Evolutionary conservation across 2,888 invertebrate species (phyloP).

Genomic region (Nomada goodeniana): DNA sequence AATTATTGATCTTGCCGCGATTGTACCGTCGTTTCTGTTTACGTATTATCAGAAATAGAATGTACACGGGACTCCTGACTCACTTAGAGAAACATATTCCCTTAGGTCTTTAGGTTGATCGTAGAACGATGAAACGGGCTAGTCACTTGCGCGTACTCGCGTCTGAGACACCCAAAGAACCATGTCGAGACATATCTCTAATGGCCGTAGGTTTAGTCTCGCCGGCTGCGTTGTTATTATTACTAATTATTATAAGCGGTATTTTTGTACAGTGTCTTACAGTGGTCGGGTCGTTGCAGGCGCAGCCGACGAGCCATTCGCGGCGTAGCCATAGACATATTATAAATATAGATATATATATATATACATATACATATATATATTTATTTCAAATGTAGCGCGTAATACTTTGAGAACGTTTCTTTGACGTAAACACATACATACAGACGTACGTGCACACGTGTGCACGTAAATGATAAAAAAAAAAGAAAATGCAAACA

Average conservation of each 20-base stretch:
- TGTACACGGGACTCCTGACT: conserved; percentile 55
- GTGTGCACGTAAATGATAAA: background rate
- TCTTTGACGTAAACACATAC: conserved; percentile 8
- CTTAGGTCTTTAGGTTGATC: conserved; percentile 45
- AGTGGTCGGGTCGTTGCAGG: conserved; percentile 78
- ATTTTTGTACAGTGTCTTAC: conserved; percentile 83
- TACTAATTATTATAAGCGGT: conserved; percentile 79
- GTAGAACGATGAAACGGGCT: conserved; percentile 58
- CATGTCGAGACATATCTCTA: conserved; percentile 80
- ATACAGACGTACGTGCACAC: background rate
- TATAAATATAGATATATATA: conserved; percentile 35
- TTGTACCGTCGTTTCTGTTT: background rate
- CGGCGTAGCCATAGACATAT: conserved; percentile 62
- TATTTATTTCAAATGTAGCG: conserved; percentile 67
- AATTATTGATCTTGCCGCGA: background rate
- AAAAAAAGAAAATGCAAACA: background rate
- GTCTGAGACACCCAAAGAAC: conserved; percentile 72
- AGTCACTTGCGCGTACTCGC: conserved; percentile 43
- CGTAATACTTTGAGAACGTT: conserved; percentile 66
- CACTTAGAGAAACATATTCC: conserved; percentile 60
- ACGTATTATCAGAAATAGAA: no score
- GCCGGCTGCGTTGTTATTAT: conserved; percentile 77
- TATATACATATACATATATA: conserved; percentile 36
- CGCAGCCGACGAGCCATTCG: conserved; percentile 76
- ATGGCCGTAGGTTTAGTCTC: conserved; percentile 71